Evolutionary conservation across 1,140 invertebrate species (phyloP), one percentile per base, ranked within the genome.

Genomic region (Heliconius melpomene): DNA sequence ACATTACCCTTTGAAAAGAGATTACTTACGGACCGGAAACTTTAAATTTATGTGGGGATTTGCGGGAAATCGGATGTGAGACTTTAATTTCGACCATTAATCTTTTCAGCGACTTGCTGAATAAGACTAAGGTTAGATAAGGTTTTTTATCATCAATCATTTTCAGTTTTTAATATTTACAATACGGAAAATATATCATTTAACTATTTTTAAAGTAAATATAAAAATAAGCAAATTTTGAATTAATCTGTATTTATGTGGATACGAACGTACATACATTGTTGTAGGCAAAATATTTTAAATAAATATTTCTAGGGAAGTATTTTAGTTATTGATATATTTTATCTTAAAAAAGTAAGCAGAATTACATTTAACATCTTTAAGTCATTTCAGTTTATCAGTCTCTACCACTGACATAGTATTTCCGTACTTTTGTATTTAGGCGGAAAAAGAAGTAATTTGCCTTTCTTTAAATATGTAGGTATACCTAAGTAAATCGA

Each of bases 11-110:
- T 79, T 74, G 54, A 74, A 74, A 57, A 71, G 57, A 75, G 60
- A 75, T 79, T 75, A 79, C 78, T 79, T 75, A 79, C 73, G 40
- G 75, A 79, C 66, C 72, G 79, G 79, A 76, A 79, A 76, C 74
- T 75, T 74, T 54, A 74, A 77, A 80, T 80, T 77, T 77, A 77
- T 80, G 72, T 77, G 75, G 66, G 73, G 71, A 52, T 77, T 77
- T 76, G 79, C 36, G 75, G 75, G 75, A 66, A 72, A 13, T 52
- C 72, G 75, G 75, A 70, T 77, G 71, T 70, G 52, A 70, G 72
- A 29, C 29, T 60, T 70, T 72, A 52, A 77, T 77, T 77, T 71
- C 66, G 9, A n/a, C 26, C 75, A 77, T 77, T 77, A 77, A 77
- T 77, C 75, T 57, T 75, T 60, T 36, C 11, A 29, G 60, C 54